phyloP scores from a whole-genome alignment of 1,140 invertebrate species.

The Drosophila repleta region DNA sequence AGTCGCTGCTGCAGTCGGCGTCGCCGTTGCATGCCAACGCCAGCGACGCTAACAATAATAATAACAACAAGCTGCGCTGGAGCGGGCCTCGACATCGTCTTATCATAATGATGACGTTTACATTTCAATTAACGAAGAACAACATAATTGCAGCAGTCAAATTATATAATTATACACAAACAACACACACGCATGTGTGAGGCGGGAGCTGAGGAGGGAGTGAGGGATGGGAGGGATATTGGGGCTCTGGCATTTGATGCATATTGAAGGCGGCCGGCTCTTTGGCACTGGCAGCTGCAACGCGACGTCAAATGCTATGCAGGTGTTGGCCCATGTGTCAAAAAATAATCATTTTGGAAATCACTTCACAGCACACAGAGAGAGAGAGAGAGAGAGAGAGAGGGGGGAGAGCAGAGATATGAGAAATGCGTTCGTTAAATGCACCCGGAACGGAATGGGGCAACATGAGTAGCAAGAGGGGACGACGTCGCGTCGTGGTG shows the following conservation, averaged over 20 bases:
- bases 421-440: constrained; percentile 69
- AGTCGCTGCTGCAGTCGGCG: neutral
- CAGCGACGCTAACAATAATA: constrained; percentile 17
- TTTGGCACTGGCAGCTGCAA: constrained; percentile 60
- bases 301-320: constrained; percentile 59
- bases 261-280: constrained; percentile 40
- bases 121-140: constrained; percentile 78
- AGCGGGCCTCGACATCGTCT: constrained; percentile 48
- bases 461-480: neutral
- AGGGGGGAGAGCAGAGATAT: constrained; percentile 43
- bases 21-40: constrained; percentile 3
- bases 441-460: constrained; percentile 33
- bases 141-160: constrained; percentile 81
- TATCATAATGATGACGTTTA: constrained; percentile 80
- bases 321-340: constrained; percentile 79
- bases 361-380: constrained; percentile 59
- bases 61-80: constrained; percentile 9
- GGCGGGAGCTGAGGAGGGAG: neutral
- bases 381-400: neutral
- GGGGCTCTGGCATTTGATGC: constrained; percentile 32
- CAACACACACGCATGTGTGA: constrained; percentile 23
- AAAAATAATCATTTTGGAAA: constrained; percentile 80
- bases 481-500: too few relatives aligned
- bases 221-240: too few relatives aligned
- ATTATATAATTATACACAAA: constrained; percentile 80